Evolutionary conservation across 2,888 invertebrate species (phyloP), one percentile per base, ranked within the genome.

Genomic region (Sipunculus nudus): DNA sequence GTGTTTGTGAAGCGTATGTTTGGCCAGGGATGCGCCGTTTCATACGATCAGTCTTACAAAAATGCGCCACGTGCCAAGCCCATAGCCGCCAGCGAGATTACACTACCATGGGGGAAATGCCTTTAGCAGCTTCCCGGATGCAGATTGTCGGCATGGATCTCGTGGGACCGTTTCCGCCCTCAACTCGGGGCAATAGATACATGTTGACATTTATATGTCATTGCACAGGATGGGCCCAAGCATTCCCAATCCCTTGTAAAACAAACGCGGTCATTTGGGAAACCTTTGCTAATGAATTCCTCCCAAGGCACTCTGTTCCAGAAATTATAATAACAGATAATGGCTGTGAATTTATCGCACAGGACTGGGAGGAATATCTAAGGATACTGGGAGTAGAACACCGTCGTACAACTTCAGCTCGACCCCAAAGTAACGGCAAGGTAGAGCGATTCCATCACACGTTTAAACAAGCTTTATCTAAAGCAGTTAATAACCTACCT

Each of bases 201-300:
- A 10, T 8, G 8, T 10, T 47, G 50, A 50, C 8, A 13, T 19
- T 35, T n/a, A 23, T 50, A 16, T 13, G 23, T 21, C 35, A 35
- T 35, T 50, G 31, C 13, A 13, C 50, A 8, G 50, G 31, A 8
- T 50, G 50, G 50, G 50, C 50, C 8, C 32, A 50, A 50, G 31
- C 50, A 19, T 50, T 19, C 23, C 50, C 50, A 6, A 19, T 13
- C 6, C 19, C n/a, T n/a, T n/a, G n/a, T n/a, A n/a, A n/a, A n/a
- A n/a, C n/a, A n/a, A n/a, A n/a, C n/a, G n/a, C n/a, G n/a, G n/a
- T n/a, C n/a, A n/a, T n/a, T n/a, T n/a, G n/a, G n/a, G n/a, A 8
- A n/a, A 25, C 19, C 5, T 50, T 13, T 6, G 31, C 35, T 6
- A 6, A 31, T 6, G 8, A 35, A 6, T 35, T 50, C 21, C 5